Conservation (phyloP, 2,888 invertebrate genomes). For the Amblyteles armatorius region DNA sequence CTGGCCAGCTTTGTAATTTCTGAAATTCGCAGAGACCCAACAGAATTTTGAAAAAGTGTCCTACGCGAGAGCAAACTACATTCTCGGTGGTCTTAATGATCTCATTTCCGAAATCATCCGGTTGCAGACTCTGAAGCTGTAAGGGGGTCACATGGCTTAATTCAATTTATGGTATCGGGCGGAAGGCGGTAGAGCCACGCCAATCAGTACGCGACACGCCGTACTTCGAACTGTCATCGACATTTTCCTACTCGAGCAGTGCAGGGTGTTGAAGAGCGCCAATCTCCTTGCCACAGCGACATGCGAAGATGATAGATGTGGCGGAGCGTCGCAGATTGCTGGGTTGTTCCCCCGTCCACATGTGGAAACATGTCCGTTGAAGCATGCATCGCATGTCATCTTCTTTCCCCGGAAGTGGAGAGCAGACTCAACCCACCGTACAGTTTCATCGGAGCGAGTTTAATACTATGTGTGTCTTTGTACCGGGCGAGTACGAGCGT, state of each 20-base stretch:
- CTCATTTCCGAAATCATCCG: not conserved
- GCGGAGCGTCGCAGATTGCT: slow-evolving; percentile 4
- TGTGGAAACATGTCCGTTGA: not conserved
- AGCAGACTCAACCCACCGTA: not conserved
- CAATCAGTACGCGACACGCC: not conserved
- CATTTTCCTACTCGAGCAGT: not conserved
- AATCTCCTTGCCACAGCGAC: not conserved
- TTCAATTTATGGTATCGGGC: not conserved
- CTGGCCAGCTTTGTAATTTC: no score
- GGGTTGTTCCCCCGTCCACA: not conserved
- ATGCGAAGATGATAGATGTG: slow-evolving; percentile 14
- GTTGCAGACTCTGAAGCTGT: not conserved
- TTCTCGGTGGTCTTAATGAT: not conserved
- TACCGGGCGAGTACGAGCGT: slow-evolving; percentile 39
- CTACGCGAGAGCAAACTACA: no score
- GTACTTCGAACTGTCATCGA: not conserved
- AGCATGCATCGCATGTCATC: slow-evolving; percentile 23
- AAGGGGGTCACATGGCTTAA: not conserved
- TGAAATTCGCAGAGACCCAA: not conserved
- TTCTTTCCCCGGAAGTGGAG: slow-evolving; percentile 40
- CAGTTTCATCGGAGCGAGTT: not conserved
- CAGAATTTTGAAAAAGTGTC: not conserved
- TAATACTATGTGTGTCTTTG: not conserved
- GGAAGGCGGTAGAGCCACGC: not conserved
- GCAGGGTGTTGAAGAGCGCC: not conserved